Percentiles rank a stretch among this genome's conserved stretches.
These are phyloP conservation scores for Arnoldichthys spilopterus DNA, from an alignment of 2,797 vertebrate genomes.

Conservation along the genomic window DNA sequence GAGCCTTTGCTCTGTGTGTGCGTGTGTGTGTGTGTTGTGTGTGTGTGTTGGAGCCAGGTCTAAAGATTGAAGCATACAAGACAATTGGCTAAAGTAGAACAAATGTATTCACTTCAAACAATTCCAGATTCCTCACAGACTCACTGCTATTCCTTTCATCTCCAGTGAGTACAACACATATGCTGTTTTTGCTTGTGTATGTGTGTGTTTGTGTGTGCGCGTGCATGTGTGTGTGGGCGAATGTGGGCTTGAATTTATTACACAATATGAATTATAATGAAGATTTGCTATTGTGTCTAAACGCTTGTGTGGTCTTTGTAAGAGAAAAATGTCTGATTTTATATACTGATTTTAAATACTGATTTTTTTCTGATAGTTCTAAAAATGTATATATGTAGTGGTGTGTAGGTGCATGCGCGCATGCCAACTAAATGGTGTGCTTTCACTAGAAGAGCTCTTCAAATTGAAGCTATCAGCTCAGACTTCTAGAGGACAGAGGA, in stretches of 20 bases:
- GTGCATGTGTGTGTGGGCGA: not conserved
- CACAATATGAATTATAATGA: not conserved
- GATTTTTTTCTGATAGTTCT: not conserved
- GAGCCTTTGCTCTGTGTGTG: not conserved
- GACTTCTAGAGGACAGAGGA: conserved; percentile 11
- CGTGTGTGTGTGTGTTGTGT: not conserved
- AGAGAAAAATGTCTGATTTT: no score
- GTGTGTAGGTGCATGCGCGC: not conserved
- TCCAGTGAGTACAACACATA: not conserved
- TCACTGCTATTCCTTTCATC: not conserved
- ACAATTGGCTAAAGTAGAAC: conserved; percentile 1
- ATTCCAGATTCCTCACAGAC: not conserved
- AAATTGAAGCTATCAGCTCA: conserved; percentile 46
- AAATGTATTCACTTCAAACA: conserved; percentile 17
- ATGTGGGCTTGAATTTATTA: not conserved
- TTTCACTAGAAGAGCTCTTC: conserved; percentile 37
- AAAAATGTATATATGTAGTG: not conserved
- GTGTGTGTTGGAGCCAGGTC: not conserved
- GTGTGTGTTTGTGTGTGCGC: conserved; percentile 14
- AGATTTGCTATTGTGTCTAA: not conserved
- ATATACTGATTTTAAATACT: no score
- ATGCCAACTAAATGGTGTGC: not conserved
- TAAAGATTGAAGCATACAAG: conserved; percentile 30
- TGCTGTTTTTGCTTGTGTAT: not conserved
- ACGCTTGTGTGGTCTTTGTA: not conserved